Evolutionary conservation across 53 echinoderm and acorn worm genomes (phyloP).

Genomic region (Paracentrotus lividus): DNA sequence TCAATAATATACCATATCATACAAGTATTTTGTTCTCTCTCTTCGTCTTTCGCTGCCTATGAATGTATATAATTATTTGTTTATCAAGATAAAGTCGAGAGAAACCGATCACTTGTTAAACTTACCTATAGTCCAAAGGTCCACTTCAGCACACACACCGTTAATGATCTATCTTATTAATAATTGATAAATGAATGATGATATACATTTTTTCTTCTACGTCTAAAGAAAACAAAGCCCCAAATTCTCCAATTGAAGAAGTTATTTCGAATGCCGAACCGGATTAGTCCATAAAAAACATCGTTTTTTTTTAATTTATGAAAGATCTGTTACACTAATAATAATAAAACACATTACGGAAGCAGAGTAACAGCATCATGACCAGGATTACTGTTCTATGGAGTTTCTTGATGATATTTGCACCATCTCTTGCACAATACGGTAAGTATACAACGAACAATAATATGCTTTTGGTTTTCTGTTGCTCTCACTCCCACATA

Average conservation of each 20-base stretch:
- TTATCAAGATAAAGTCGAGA: too few relatives aligned
- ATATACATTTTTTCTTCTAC: not conserved
- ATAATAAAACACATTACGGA: not conserved
- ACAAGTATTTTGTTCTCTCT: too few relatives aligned
- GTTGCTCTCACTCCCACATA: too few relatives aligned
- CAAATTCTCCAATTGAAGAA: not conserved
- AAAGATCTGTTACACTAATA: not conserved
- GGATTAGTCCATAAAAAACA: too few relatives aligned
- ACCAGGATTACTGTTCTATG: not conserved
- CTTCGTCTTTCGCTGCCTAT: too few relatives aligned
- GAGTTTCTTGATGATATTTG: not conserved
- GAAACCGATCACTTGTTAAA: not conserved
- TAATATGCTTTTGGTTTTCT: too few relatives aligned
- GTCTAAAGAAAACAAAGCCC: not conserved
- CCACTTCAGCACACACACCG: not conserved
- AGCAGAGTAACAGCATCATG: not conserved
- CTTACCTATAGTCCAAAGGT: constrained; percentile 4
- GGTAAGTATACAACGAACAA: not conserved
- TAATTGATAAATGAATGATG: not conserved
- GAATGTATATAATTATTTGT: too few relatives aligned
- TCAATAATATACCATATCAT: too few relatives aligned
- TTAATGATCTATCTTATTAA: constrained; percentile 20
- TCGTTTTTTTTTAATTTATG: not conserved
- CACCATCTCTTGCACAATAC: not conserved
- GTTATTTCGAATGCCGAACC: too few relatives aligned